Evolutionary conservation across 2,797 vertebrate species (phyloP), one percentile per base, ranked within the genome.

Genomic region (Enteromius treurensis): DNA sequence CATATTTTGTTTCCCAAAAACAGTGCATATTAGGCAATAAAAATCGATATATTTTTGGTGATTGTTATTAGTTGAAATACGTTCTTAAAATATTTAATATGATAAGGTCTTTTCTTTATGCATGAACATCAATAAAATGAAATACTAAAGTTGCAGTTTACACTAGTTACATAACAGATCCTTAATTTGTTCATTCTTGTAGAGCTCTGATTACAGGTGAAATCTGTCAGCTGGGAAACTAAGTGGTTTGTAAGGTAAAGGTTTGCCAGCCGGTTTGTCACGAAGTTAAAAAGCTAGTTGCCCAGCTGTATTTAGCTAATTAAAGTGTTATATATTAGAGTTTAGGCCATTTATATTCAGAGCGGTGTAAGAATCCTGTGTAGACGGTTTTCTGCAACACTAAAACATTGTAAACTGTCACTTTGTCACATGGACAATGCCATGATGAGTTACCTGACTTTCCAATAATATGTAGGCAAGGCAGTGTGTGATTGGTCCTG

Each of bases 401-500:
- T 32, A 45, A 71, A 71, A 42, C 67, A 53, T 45, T 80, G 79
- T 68, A 55, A 45, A n/a, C 21, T 13, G 49, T 49, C 13, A 62
- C 7, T 71, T 23, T 23, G 8, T 40, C 1, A n/a, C 47, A 64
- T 11, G 42, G 45, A 4, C 14, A 21, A 15, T 29, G 37, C 19
- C 23, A 10, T 32, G 37, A 80, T 32, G 11, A 47, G 37, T 58
- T 82, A 82, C 74, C 11, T 77, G 62, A 68, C 62, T 77, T 82
- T 77, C n/a, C 73, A 77, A 45, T 76, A 76, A 82, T 82, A 32
- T 60, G 73, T 82, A 77, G 64, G 26, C 49, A 69, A 45, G 49
- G 19, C 55, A 62, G 14, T 47, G 64, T 69, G 81, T 69, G 73
- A 69, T 62, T 83, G 75, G 67, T 13, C 40, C 42, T 62, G 29